Conservation (phyloP, 2,888 invertebrate species). For the Rotaria magnacalcarata region DNA sequence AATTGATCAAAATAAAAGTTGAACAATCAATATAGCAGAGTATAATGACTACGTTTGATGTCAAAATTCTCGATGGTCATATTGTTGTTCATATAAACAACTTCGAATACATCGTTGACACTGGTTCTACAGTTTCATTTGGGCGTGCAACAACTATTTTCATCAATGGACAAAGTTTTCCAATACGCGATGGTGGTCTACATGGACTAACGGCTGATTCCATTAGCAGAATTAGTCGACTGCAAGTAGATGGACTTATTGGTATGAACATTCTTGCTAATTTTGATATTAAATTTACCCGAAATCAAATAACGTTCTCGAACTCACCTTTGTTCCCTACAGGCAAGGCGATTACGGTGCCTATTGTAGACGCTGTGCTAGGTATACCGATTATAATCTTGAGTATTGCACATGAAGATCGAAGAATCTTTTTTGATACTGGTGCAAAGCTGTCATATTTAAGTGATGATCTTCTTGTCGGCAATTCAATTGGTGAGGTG, state of each 20-base stretch:
- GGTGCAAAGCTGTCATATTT: background rate
- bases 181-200: background rate
- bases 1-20: no score
- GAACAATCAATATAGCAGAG: background rate
- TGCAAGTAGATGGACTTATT: background rate
- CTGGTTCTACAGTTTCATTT: background rate
- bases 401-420: background rate
- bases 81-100: background rate
- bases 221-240: background rate
- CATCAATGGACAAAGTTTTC: background rate
- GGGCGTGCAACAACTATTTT: background rate
- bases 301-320: background rate
- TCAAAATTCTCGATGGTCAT: background rate
- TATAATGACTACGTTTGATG: background rate
- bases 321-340: background rate
- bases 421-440: background rate
- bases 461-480: background rate
- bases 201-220: background rate
- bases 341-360: background rate
- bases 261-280: background rate
- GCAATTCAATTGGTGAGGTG: background rate
- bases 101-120: background rate
- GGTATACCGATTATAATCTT: background rate
- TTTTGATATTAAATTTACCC: conserved; percentile 5
- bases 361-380: background rate